Evolutionary conservation across 1,140 invertebrate genomes (phyloP).

Genomic region (Drosophila tropicalis): DNA sequence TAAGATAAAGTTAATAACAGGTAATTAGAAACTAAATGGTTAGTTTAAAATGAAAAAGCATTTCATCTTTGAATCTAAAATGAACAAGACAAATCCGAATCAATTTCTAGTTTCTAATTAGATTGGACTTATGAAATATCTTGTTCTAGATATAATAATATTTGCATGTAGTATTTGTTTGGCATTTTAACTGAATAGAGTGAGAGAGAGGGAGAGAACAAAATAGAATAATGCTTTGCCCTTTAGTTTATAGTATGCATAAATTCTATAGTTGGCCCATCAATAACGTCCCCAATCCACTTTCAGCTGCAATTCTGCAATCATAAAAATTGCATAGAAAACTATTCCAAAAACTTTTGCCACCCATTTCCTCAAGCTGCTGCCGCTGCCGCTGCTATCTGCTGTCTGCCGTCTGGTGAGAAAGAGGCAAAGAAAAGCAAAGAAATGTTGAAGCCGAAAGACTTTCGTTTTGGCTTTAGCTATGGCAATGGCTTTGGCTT

Average conservation of each 20-base stretch:
- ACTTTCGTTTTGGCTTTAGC: constrained; percentile 35
- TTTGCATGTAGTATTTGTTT: too few species aligned
- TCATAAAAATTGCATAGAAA: constrained; percentile 63
- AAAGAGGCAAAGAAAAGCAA: not conserved
- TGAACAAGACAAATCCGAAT: too few species aligned
- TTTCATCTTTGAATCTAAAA: too few species aligned
- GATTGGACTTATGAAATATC: too few species aligned
- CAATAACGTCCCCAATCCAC: constrained; percentile 16
- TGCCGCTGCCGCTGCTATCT: not conserved
- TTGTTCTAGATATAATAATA: too few species aligned
- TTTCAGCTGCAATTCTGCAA: constrained; percentile 41
- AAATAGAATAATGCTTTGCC: not conserved
- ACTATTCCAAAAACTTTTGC: constrained; percentile 52
- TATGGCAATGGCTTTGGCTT: constrained; percentile 45
- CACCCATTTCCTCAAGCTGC: not conserved
- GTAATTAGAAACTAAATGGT: not conserved
- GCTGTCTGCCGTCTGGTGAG: too few species aligned
- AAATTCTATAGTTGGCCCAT: constrained; percentile 15
- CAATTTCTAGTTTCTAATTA: too few species aligned
- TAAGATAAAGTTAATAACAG: not conserved
- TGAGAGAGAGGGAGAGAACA: not conserved
- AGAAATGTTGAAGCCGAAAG: not conserved
- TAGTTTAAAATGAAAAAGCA: too few species aligned
- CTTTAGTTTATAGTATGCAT: constrained; percentile 12
- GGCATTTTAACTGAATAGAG: not conserved